phyloP scores from a whole-genome alignment of 2,888 invertebrate genomes.

The Pammene fasciana region DNA sequence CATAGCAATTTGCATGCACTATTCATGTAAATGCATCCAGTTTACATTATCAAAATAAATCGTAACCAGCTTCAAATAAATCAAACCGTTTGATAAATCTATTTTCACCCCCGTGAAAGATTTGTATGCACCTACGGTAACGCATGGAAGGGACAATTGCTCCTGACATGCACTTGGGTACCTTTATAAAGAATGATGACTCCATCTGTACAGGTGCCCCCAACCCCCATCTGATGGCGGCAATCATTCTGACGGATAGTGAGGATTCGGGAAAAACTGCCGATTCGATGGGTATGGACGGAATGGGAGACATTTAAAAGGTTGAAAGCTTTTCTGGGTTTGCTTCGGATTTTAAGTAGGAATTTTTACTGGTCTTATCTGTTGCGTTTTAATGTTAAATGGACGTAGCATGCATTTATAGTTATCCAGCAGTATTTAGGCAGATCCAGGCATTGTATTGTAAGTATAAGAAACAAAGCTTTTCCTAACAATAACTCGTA shows the following conservation, averaged over 20 bases:
- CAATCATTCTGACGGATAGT: conserved; percentile 52
- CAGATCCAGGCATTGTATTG: too few species aligned
- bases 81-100: conserved; percentile 22
- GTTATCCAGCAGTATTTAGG: too few species aligned
- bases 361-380: neutral
- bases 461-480: too few species aligned
- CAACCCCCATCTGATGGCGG: conserved; percentile 53
- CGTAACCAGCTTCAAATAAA: conserved; percentile 13
- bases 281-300: conserved; percentile 30
- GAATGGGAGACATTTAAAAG: conserved; percentile 35
- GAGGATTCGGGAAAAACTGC: conserved; percentile 36
- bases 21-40: neutral
- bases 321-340: conserved; percentile 35
- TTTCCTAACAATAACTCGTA: too few species aligned
- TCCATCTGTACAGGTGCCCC: conserved; percentile 53
- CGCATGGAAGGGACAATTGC: conserved; percentile 39
- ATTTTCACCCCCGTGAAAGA: conserved; percentile 24
- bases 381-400: neutral
- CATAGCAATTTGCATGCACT: conserved; percentile 10
- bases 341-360: conserved; percentile 20
- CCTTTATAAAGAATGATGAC: conserved; percentile 45
- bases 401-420: neutral
- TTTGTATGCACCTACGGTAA: conserved; percentile 37
- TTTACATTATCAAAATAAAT: conserved; percentile 21
- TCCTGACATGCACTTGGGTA: conserved; percentile 38